These are phyloP conservation scores for Myathropa florea DNA, from an alignment of 2,888 invertebrate genomes.

Conservation along the genomic window DNA sequence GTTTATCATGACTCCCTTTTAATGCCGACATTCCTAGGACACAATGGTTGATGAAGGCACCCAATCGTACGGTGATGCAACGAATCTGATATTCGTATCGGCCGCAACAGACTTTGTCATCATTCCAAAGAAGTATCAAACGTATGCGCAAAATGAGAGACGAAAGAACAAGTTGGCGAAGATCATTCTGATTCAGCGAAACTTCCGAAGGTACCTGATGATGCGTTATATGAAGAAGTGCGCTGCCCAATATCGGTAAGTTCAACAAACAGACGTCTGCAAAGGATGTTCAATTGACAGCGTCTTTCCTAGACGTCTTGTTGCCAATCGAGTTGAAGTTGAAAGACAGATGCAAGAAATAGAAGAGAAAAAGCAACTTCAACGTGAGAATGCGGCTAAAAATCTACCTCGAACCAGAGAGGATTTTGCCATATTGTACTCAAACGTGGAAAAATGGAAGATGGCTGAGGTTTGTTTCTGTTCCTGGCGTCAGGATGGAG, in stretches of 20 bases:
- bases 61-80: conserved; percentile 78
- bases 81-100: conserved; percentile 81
- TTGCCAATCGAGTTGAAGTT: conserved; percentile 78
- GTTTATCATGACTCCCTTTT: no score
- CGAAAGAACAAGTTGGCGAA: conserved; percentile 83
- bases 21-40: no score
- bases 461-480: conserved; percentile 74
- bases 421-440: conserved; percentile 89
- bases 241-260: conserved; percentile 81
- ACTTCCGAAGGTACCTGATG: conserved; percentile 79
- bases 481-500: no score
- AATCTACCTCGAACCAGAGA: conserved; percentile 87
- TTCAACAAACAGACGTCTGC: not conserved
- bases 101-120: conserved; percentile 84
- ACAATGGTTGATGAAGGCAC: conserved; percentile 78
- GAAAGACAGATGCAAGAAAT: conserved; percentile 74
- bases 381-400: conserved; percentile 84
- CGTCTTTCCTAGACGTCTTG: conserved; percentile 78
- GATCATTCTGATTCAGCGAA: conserved; percentile 85
- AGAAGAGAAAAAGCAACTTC: conserved; percentile 77
- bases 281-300: not conserved
- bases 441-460: conserved; percentile 80
- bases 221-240: conserved; percentile 81
- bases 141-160: conserved; percentile 84
- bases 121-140: conserved; percentile 84